Percentiles rank a stretch among this genome's conserved stretches.
phyloP scores from a whole-genome alignment of 2,113 vertebrate species.

The Sapayoa aenigma region DNA sequence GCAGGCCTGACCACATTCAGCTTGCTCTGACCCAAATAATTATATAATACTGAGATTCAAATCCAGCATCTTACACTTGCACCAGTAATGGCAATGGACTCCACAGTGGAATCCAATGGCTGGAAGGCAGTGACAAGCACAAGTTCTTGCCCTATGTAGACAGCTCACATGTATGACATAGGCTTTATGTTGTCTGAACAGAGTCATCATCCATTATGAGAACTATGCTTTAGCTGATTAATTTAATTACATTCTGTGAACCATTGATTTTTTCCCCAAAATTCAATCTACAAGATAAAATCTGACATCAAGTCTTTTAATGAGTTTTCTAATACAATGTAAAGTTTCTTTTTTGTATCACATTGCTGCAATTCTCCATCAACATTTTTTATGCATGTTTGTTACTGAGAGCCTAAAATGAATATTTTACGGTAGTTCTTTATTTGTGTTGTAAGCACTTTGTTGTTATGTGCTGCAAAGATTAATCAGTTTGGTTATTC shows the following conservation, averaged over 20 bases:
- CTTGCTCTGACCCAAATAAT: too few species aligned
- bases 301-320: not conserved
- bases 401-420: not conserved
- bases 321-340: not conserved
- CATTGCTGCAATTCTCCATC: not conserved
- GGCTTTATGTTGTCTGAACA: not conserved
- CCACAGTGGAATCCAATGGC: not conserved
- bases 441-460: not conserved
- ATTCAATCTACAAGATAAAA: not conserved
- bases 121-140: not conserved
- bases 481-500: not conserved
- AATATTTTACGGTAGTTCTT: not conserved
- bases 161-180: not conserved
- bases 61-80: too few species aligned
- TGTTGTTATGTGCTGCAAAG: not conserved
- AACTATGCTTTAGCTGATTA: not conserved
- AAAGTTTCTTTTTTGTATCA: not conserved
- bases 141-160: not conserved
- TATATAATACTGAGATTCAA: too few species aligned
- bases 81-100: not conserved
- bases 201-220: not conserved
- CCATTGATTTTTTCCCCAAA: not conserved
- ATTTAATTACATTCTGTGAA: not conserved
- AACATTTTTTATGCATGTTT: not conserved
- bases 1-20: too few species aligned